Evolutionary conservation across 2,888 invertebrate genomes (phyloP).

Genomic region (Dolichopus griseipennis): DNA sequence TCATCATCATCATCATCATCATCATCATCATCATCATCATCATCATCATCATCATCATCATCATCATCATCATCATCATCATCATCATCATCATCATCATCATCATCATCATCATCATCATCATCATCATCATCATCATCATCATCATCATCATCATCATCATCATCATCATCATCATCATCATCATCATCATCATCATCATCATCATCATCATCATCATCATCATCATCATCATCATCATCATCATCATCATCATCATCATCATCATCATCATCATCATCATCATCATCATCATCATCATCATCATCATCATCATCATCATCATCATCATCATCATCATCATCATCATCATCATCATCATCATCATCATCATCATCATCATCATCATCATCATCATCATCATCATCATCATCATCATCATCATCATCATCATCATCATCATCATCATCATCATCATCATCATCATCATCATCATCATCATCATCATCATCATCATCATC

Average conservation of each 20-base stretch:
- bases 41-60: constrained; percentile 6
- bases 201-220: constrained; percentile 6
- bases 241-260: constrained; percentile 6
- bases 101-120: constrained; percentile 6
- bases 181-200: constrained; percentile 6
- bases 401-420: constrained; percentile 6
- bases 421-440: constrained; percentile 6
- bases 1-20: constrained; percentile 6
- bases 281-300: constrained; percentile 6
- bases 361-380: constrained; percentile 6
- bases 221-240: constrained; percentile 6
- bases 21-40: constrained; percentile 6
- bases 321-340: constrained; percentile 6
- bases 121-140: constrained; percentile 6
- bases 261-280: constrained; percentile 6
- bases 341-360: constrained; percentile 6
- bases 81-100: constrained; percentile 6
- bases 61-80: constrained; percentile 6
- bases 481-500: constrained; percentile 6
- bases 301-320: constrained; percentile 6
- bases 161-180: constrained; percentile 6
- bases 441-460: constrained; percentile 6
- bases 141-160: constrained; percentile 6
- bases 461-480: constrained; percentile 6
- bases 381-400: constrained; percentile 6